These are phyloP conservation scores for Rhinogobius similis DNA, from an alignment of 2,113 vertebrate genomes.

Conservation along the genomic window DNA sequence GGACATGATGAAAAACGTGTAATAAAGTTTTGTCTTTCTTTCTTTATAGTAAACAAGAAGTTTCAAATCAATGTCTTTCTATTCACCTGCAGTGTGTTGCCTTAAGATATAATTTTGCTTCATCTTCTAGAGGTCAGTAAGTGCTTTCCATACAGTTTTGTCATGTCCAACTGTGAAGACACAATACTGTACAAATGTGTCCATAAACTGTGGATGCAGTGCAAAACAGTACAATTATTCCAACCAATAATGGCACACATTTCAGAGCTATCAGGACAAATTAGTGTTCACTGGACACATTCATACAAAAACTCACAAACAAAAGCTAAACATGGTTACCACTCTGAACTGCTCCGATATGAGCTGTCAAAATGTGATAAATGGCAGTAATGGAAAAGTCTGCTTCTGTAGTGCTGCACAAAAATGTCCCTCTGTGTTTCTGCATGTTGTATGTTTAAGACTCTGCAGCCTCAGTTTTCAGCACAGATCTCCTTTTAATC, in stretches of 20 bases:
- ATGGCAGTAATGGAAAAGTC: constrained; percentile 22
- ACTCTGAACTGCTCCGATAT: constrained; percentile 22
- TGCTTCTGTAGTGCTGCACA: constrained; percentile 18
- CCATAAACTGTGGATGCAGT: no score
- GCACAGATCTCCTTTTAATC: neutral
- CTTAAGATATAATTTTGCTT: no score
- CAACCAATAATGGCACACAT: neutral
- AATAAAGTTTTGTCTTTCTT: no score
- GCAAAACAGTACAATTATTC: neutral
- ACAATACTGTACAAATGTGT: no score
- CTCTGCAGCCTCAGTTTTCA: neutral
- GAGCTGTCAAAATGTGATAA: constrained; percentile 48
- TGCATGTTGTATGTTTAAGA: neutral
- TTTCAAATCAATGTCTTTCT: no score
- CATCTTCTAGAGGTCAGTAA: no score
- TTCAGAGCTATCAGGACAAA: constrained; percentile 40
- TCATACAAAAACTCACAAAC: constrained; percentile 15
- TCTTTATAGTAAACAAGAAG: no score
- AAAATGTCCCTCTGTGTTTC: constrained; percentile 12
- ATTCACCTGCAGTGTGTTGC: no score
- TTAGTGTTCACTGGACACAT: constrained; percentile 31
- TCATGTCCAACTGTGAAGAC: no score
- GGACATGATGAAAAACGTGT: no score
- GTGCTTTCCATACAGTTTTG: no score
- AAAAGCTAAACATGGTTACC: constrained; percentile 12